Base-by-base conservation (phyloP, 1,140 invertebrate species). In the Magallana angulata region DNA sequence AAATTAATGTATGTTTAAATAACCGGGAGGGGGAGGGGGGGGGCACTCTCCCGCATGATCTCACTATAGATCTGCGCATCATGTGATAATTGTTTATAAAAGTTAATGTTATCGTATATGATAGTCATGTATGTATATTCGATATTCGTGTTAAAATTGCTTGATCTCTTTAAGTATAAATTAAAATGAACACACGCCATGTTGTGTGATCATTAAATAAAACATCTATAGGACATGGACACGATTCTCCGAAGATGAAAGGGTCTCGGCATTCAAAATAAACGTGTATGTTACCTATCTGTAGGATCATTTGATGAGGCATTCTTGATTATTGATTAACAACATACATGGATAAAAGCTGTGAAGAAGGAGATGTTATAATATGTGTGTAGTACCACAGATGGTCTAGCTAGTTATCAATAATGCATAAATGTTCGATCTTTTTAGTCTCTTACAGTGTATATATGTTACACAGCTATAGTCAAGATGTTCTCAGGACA, bases 371-470 rank as follows among this genome's bases (percentile, higher is more conserved):
- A 36, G 68, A 11, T 1, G 68, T 76, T 36, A 18, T 11, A 7
- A 76, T 9, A 30, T 30, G 12, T 9, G 7, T 76, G 36, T 76
- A 7, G 36, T 12, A 76, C 24, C 68, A 76, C 68, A 76, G 68
- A 76, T 30, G 68, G 7, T 30, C 68, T 8, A 30, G 9, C 36
- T 30, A n/a, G n/a, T n/a, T 76, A 30, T 76, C 68, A 76, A 76
- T 76, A 76, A 76, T 76, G 24, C 8, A 76, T 76, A 30, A 76
- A 30, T 12, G 18, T 76, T 76, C 68, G 68, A 76, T 76, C 24
- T 7, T 12, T 76, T 18, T 76, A 48, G 36, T 48, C 36, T 5
- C 36, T 24, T 24, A 24, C 0, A 0, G 0, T 24, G 36, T 48
- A 48, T 48, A 0, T 48, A 48, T 36, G 36, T 48, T 24, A 5